Percentiles rank a stretch among this genome's conserved stretches.
Conservation (phyloP, 2,888 invertebrate species). For the Malthinus flaveolus region DNA sequence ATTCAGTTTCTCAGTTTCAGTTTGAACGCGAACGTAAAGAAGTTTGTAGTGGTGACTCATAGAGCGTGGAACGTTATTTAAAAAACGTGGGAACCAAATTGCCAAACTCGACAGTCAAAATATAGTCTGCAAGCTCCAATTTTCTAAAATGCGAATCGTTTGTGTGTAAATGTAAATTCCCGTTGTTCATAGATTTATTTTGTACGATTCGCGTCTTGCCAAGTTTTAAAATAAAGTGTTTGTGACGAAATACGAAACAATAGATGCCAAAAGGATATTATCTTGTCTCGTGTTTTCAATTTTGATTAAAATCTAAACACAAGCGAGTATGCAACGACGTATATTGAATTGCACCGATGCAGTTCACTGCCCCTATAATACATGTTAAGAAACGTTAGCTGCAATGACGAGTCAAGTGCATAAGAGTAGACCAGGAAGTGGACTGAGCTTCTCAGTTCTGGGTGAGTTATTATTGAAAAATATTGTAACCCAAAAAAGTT, state of each 20-base stretch:
- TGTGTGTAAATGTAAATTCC: not conserved
- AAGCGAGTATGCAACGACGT: not conserved
- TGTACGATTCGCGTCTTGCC: not conserved
- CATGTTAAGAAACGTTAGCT: slow-evolving; percentile 23
- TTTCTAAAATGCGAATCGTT: not conserved
- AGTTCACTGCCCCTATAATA: slow-evolving; percentile 29
- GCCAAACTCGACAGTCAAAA: slow-evolving; percentile 1
- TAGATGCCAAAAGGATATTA: slow-evolving; percentile 15
- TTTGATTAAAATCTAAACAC: slow-evolving; percentile 13
- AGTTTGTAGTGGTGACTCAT: slow-evolving; percentile 13
- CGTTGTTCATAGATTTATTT: not conserved
- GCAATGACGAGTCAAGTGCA: slow-evolving; percentile 41
- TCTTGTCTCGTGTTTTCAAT: slow-evolving; percentile 5
- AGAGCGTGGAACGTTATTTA: slow-evolving; percentile 9
- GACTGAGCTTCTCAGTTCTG: slow-evolving; percentile 55
- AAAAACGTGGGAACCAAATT: slow-evolving; percentile 21
- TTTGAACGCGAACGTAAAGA: slow-evolving; percentile 15
- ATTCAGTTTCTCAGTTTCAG: slow-evolving; percentile 18
- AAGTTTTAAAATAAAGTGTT: slow-evolving; percentile 6
- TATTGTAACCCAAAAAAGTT: not conserved
- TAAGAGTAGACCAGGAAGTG: slow-evolving; percentile 51
- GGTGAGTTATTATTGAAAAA: slow-evolving; percentile 47
- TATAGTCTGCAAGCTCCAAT: not conserved
- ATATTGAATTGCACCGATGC: slow-evolving; percentile 16
- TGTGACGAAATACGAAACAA: slow-evolving; percentile 10